A percentile compares a stretch with the other conserved stretches of the same genome.
Conservation (phyloP, 2,797 vertebrate species). For the Holocentrus rufus region DNA sequence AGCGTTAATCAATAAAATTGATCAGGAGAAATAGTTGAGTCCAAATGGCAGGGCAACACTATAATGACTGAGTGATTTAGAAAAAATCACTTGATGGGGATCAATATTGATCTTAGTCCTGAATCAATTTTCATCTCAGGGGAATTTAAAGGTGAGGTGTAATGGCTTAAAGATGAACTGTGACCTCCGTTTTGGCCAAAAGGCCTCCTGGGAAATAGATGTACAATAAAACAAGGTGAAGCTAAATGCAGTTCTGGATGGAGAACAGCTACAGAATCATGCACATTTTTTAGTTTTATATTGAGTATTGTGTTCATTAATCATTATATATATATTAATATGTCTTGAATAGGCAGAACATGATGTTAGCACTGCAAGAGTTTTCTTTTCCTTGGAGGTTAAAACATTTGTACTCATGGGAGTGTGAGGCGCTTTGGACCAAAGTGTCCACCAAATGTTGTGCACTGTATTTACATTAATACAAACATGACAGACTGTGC, state of each 20-base stretch:
- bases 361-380: too few relatives aligned
- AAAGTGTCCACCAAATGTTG: too few relatives aligned
- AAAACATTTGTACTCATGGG: too few relatives aligned
- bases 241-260: neutral
- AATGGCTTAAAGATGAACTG: constrained; percentile 6
- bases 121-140: constrained; percentile 51
- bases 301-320: too few relatives aligned
- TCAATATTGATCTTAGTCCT: constrained; percentile 34
- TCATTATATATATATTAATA: too few relatives aligned
- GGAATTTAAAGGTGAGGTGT: constrained; percentile 6
- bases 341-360: too few relatives aligned
- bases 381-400: too few relatives aligned
- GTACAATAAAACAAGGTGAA: neutral
- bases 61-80: neutral
- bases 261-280: neutral
- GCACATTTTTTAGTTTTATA: too few relatives aligned
- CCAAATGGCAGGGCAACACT: neutral
- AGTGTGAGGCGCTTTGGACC: too few relatives aligned
- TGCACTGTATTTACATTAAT: too few relatives aligned
- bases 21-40: constrained; percentile 16
- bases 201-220: neutral
- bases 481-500: too few relatives aligned
- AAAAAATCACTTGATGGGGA: constrained; percentile 44
- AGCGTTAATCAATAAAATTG: constrained; percentile 4
- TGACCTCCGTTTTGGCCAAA: constrained; percentile 20